Percentiles rank a stretch among this genome's conserved stretches.
These are phyloP conservation scores for Montipora cactus DNA, from an alignment of 64 coral and sea anemone species.

Conservation along the genomic window DNA sequence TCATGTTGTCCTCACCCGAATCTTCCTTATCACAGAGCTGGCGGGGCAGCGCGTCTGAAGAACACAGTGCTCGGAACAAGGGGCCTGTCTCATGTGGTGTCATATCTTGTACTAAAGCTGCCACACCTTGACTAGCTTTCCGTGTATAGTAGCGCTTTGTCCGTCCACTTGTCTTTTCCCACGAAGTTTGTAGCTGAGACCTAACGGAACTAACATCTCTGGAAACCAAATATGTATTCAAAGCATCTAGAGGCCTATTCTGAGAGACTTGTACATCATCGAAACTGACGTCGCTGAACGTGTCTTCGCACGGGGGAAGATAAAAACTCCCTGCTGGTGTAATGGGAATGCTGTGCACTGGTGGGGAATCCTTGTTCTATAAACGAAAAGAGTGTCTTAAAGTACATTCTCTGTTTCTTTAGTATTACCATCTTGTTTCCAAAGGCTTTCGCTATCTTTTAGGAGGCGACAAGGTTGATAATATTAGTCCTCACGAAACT, in stretches of 20 bases:
- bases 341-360: slow-evolving; percentile 7
- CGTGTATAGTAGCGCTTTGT: slow-evolving; percentile 40
- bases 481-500: background rate
- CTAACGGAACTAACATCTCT: slow-evolving; percentile 50
- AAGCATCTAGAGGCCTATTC: slow-evolving; percentile 3
- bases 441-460: too few species aligned
- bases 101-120: background rate
- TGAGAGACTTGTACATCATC: background rate
- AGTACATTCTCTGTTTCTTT: background rate
- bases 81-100: slow-evolving; percentile 38
- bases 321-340: slow-evolving; percentile 60
- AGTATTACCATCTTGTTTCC: background rate
- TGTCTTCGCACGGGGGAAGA: slow-evolving; percentile 28
- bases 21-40: slow-evolving; percentile 27
- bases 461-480: too few species aligned
- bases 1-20: slow-evolving; percentile 12
- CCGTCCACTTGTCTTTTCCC: slow-evolving; percentile 31
- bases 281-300: slow-evolving; percentile 42
- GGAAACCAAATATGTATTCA: slow-evolving; percentile 38
- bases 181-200: slow-evolving; percentile 39
- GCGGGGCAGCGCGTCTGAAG: slow-evolving; percentile 11
- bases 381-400: slow-evolving; percentile 3
- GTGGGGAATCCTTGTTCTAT: slow-evolving; percentile 19
- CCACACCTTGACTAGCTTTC: slow-evolving; percentile 42
- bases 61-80: slow-evolving; percentile 29